Conservation (phyloP, 2,888 invertebrate species). For the Tetragonula carbonaria region DNA sequence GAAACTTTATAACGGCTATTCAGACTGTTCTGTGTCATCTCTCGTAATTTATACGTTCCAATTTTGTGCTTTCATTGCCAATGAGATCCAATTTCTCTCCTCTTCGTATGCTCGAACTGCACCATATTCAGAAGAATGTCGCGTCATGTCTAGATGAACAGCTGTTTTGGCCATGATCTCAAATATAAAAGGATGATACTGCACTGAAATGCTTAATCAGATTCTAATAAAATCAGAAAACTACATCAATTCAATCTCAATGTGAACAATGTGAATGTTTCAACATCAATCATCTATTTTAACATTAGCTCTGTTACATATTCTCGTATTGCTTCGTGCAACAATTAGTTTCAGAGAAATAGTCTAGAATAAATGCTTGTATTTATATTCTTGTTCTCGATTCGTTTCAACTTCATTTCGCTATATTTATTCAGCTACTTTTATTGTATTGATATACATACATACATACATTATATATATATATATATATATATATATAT, state of each 20-base stretch:
- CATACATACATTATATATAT: background rate
- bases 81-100: background rate
- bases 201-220: too few relatives aligned
- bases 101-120: background rate
- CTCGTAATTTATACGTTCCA: background rate
- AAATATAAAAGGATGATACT: background rate
- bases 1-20: background rate
- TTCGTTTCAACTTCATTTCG: background rate
- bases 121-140: background rate
- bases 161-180: conserved; percentile 5
- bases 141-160: background rate
- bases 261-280: background rate
- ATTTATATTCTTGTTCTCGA: background rate
- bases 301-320: background rate
- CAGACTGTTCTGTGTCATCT: background rate
- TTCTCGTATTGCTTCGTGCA: background rate
- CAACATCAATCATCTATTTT: background rate
- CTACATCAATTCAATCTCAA: too few relatives aligned
- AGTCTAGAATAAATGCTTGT: background rate
- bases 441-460: background rate
- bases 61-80: conserved; percentile 21
- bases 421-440: background rate
- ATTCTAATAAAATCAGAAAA: too few relatives aligned
- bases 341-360: background rate
- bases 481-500: background rate